phyloP scores from a whole-genome alignment of 2,113 vertebrate species.

The Misgurnus mizolepis region DNA sequence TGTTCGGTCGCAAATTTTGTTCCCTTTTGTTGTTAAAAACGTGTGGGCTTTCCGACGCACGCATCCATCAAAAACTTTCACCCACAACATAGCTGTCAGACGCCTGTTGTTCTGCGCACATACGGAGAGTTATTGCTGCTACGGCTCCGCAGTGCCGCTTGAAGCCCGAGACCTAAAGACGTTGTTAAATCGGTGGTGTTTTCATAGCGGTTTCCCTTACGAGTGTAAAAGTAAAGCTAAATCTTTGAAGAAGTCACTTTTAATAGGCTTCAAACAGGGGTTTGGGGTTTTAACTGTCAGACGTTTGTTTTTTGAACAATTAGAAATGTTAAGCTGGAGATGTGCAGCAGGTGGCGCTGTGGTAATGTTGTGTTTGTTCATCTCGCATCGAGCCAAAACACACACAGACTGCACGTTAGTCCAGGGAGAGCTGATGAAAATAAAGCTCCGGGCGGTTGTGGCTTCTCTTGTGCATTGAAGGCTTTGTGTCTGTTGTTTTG shows the following conservation, averaged over 20 bases:
- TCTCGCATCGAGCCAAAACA: background rate
- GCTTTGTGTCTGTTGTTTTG: conserved; percentile 15
- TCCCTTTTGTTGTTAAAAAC: conserved; percentile 36
- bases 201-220: conserved; percentile 23
- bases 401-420: background rate
- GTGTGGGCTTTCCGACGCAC: conserved; percentile 45
- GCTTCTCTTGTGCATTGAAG: conserved; percentile 3
- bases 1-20: conserved; percentile 32
- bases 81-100: conserved; percentile 47
- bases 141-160: background rate
- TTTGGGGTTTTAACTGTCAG: background rate
- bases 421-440: background rate
- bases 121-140: conserved; percentile 39
- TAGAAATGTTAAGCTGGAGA: background rate
- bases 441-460: conserved; percentile 6
- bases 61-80: conserved; percentile 33
- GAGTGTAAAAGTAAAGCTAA: conserved; percentile 36
- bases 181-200: conserved; percentile 16
- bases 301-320: background rate
- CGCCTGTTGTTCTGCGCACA: conserved; percentile 37
- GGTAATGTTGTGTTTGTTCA: background rate
- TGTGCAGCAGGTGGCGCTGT: conserved; percentile 57
- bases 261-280: background rate
- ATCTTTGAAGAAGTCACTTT: conserved; percentile 11
- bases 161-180: conserved; percentile 26